phyloP scores from a whole-genome alignment of 2,888 invertebrate species.

The Hypselothyrea guttata region DNA sequence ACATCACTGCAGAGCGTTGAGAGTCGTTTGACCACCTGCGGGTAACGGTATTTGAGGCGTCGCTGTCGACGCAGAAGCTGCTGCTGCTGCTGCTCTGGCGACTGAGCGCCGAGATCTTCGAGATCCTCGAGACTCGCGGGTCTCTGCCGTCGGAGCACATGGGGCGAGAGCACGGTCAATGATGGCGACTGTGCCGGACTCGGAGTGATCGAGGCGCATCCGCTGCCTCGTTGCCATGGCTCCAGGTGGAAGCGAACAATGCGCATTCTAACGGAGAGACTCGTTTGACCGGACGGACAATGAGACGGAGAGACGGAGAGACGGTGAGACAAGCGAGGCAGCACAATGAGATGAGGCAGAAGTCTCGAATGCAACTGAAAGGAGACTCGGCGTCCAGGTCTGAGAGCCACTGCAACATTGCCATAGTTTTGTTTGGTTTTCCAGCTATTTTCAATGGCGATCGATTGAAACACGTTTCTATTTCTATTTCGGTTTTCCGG shows the following conservation, averaged over 20 bases:
- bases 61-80: conserved; percentile 64
- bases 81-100: conserved; percentile 60
- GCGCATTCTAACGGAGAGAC: conserved; percentile 63
- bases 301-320: conserved; percentile 15
- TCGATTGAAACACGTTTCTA: conserved; percentile 50
- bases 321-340: not conserved
- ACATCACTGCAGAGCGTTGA: conserved; percentile 84
- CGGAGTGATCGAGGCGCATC: conserved; percentile 78
- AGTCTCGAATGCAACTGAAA: conserved; percentile 76
- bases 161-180: conserved; percentile 78
- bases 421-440: conserved; percentile 53
- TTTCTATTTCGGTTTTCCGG: conserved; percentile 24
- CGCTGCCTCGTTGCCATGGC: conserved; percentile 80
- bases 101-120: conserved; percentile 50
- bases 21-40: conserved; percentile 82
- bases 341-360: conserved; percentile 31
- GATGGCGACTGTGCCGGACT: conserved; percentile 80
- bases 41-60: conserved; percentile 81
- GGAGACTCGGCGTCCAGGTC: conserved; percentile 42
- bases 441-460: conserved; percentile 13
- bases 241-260: conserved; percentile 82
- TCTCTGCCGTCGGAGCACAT: conserved; percentile 80
- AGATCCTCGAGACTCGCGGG: conserved; percentile 79
- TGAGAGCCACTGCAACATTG: conserved; percentile 18
- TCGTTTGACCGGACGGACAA: conserved; percentile 23